phyloP scores from a whole-genome alignment of 2,113 vertebrate genomes.

The Lagopus muta region DNA sequence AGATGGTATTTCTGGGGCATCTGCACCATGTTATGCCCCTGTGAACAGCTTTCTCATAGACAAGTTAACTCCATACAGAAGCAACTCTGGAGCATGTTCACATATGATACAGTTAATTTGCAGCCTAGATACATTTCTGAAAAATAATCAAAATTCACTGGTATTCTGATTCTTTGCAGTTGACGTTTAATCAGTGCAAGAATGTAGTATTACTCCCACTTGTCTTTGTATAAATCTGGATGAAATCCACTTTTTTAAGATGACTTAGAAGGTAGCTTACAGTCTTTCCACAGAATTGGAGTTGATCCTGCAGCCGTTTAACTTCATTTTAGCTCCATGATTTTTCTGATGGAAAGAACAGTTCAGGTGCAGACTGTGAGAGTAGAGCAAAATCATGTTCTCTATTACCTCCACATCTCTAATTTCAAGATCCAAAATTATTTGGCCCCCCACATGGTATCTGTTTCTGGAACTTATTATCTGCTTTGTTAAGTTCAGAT shows the following conservation, averaged over 20 bases:
- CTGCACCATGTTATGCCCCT: fast-evolving
- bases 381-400: constrained; percentile 64
- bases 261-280: not conserved
- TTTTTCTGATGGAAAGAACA: not conserved
- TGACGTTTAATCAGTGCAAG: not conserved
- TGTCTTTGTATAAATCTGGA: not conserved
- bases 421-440: constrained; percentile 80
- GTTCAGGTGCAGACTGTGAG: constrained; percentile 65
- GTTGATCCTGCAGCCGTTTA: not conserved
- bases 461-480: constrained; percentile 84
- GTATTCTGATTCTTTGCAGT: not conserved
- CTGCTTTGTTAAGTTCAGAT: constrained; percentile 83
- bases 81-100: not conserved
- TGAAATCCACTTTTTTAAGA: not conserved
- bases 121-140: not conserved
- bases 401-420: constrained; percentile 76
- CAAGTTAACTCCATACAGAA: not conserved
- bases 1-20: not conserved
- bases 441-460: constrained; percentile 78
- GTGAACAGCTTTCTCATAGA: not conserved
- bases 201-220: not conserved
- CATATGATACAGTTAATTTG: not conserved
- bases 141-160: not conserved
- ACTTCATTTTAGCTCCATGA: not conserved
- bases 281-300: not conserved